Evolutionary conservation across 2,888 invertebrate species (phyloP).

Genomic region (Ochlodes sylvanus): DNA sequence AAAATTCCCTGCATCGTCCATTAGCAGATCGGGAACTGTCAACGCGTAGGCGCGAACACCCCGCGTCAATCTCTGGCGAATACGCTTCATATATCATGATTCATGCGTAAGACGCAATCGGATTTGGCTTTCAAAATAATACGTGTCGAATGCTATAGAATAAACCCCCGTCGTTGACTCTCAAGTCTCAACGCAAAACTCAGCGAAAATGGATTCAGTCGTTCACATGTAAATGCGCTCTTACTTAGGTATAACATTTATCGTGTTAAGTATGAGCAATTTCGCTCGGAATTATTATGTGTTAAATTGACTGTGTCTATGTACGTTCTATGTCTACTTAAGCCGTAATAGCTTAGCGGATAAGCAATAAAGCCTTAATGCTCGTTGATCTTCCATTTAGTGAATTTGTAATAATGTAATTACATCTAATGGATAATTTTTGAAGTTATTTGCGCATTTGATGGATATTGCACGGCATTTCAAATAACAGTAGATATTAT

Average conservation of each 20-base stretch:
- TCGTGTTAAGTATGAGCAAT: constrained; percentile 1
- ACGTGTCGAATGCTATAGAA: constrained; percentile 33
- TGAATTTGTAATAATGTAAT: background rate
- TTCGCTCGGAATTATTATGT: constrained; percentile 5
- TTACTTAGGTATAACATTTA: constrained; percentile 8
- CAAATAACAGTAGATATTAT: too few relatives aligned
- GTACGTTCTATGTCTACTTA: background rate
- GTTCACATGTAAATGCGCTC: constrained; percentile 18
- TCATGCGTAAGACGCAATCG: constrained; percentile 43
- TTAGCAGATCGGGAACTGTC: constrained; percentile 54
- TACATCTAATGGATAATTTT: background rate
- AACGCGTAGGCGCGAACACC: constrained; percentile 46
- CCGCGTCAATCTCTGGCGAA: constrained; percentile 55
- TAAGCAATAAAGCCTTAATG: background rate
- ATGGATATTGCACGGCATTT: too few relatives aligned
- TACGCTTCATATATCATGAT: constrained; percentile 59
- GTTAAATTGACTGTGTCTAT: background rate
- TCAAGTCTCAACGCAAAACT: constrained; percentile 19
- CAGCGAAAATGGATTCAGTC: constrained; percentile 24
- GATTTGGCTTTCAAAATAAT: constrained; percentile 41
- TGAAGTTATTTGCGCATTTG: too few relatives aligned
- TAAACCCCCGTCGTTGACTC: constrained; percentile 29
- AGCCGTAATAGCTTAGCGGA: constrained; percentile 6
- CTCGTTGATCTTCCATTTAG: background rate
- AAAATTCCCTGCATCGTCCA: constrained; percentile 41